phyloP scores from a whole-genome alignment of 1,140 invertebrate species.

The Listronotus oregonensis region DNA sequence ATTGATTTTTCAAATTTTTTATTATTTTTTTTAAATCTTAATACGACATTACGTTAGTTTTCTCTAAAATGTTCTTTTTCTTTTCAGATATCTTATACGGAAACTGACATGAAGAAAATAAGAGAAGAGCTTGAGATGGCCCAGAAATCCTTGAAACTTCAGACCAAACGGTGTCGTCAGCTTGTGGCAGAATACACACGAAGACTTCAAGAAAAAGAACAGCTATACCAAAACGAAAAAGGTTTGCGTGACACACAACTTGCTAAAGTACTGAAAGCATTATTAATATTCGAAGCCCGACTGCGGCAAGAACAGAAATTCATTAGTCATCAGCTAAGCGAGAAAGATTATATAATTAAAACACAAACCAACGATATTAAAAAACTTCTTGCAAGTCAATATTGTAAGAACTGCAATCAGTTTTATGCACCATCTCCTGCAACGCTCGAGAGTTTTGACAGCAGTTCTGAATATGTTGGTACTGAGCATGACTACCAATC shows the following conservation, averaged over 20 bases:
- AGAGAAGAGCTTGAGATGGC: slow-evolving; percentile 65
- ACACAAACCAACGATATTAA: slow-evolving; percentile 72
- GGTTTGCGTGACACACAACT: slow-evolving; percentile 69
- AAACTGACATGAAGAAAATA: slow-evolving; percentile 61
- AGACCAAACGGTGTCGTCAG: slow-evolving; percentile 64
- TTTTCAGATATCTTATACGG: slow-evolving; percentile 41
- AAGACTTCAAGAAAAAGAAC: slow-evolving; percentile 65
- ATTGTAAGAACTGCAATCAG: slow-evolving; percentile 65
- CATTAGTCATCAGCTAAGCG: slow-evolving; percentile 68
- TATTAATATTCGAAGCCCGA: slow-evolving; percentile 72
- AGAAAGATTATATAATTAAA: slow-evolving; percentile 73
- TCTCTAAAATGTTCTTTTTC: slow-evolving; percentile 13
- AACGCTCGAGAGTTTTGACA: slow-evolving; percentile 63
- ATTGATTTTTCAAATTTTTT: too few relatives aligned
- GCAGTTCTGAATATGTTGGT: slow-evolving; percentile 62
- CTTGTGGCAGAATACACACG: slow-evolving; percentile 65
- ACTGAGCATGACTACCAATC: slow-evolving; percentile 51
- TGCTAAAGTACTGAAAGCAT: slow-evolving; percentile 67
- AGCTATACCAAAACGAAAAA: slow-evolving; percentile 64
- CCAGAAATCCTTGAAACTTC: slow-evolving; percentile 66
- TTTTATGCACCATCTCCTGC: slow-evolving; percentile 59
- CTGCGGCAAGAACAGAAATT: slow-evolving; percentile 75
- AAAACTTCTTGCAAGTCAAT: slow-evolving; percentile 59
- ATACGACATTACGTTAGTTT: background rate
- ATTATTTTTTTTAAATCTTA: background rate